Base-by-base conservation (phyloP, 2,888 invertebrate species). In the Lasius platythorax region DNA sequence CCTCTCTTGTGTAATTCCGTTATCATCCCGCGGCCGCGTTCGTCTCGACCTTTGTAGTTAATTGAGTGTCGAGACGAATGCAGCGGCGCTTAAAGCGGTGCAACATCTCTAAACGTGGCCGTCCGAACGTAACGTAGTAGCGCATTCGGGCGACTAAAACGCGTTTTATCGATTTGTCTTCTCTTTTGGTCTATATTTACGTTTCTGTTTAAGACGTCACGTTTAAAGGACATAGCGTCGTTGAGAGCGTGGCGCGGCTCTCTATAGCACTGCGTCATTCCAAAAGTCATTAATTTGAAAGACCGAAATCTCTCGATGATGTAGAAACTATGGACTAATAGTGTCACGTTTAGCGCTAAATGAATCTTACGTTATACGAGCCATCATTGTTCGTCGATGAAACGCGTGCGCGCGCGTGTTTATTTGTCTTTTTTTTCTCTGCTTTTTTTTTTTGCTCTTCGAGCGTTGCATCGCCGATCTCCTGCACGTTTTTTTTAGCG, bases 181-280 rank as follows among this genome's bases (percentile, higher is more conserved):
- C n/a, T 53, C 50, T 53, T n/a, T 53, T n/a, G 50, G n/a, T 53
- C 50, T 53, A 53, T 53, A 53, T 53, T 53, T 53, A 53, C n/a
- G 50, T 53, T 50, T 50, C 18, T 50, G 50, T 50, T 53, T 53
- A 53, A 53, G 50, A 53, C 50, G 50, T 53, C 50, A 53, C 50
- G 18, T 53, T 53, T 53, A 53, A n/a, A 53, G 50, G 50, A 53
- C 18, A 8, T 53, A 53, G 50, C 46, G 46, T 18, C 18, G n/a
- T 6, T 53, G n/a, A 53, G n/a, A 8, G n/a, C 8, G 50, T 23
- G 23, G 18, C 50, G 46, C 46, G 46, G 6, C 37, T 37, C 5
- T 37, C 37, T 37, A 0, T 37, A 23, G 23, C 23, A 23, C 37
- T 37, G 37, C 37, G 4, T 37, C 37, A 8, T 53, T 53, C 3